A percentile compares a stretch with the other conserved stretches of the same genome.
Evolutionary conservation across 2,888 invertebrate genomes (phyloP).

Genomic region (Heliconius charithonia): DNA sequence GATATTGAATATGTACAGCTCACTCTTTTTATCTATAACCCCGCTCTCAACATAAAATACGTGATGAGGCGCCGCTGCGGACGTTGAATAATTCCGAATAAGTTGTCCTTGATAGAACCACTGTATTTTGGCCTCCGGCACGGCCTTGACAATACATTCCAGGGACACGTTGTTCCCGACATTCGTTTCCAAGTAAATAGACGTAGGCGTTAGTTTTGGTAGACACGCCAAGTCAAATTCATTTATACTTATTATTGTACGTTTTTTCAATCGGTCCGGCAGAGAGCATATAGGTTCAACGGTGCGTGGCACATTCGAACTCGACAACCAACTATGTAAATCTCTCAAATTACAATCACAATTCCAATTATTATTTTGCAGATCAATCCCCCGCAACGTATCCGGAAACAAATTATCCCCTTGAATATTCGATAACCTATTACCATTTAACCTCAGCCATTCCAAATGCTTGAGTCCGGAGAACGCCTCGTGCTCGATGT

Average conservation of each 20-base stretch:
- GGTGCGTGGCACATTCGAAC: conserved; percentile 89
- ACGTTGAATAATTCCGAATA: conserved; percentile 88
- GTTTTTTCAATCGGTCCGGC: conserved; percentile 87
- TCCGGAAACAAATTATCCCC: conserved; percentile 89
- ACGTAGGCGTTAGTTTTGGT: conserved; percentile 90
- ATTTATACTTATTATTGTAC: conserved; percentile 87
- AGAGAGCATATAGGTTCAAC: conserved; percentile 90
- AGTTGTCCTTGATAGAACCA: conserved; percentile 94
- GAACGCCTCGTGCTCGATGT: conserved; percentile 91
- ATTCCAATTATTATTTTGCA: conserved; percentile 94
- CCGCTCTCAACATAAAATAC: conserved; percentile 89
- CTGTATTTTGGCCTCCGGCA: conserved; percentile 91
- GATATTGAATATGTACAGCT: conserved; percentile 90
- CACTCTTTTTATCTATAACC: conserved; percentile 89
- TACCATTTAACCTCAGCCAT: conserved; percentile 93
- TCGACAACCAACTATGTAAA: conserved; percentile 90
- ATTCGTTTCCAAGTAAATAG: conserved; percentile 89
- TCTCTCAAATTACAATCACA: conserved; percentile 93
- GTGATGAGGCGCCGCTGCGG: conserved; percentile 86
- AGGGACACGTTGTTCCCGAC: conserved; percentile 92
- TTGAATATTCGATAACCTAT: conserved; percentile 89
- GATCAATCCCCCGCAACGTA: conserved; percentile 89
- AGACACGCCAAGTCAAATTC: conserved; percentile 90
- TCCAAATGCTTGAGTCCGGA: conserved; percentile 91
- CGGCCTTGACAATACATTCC: conserved; percentile 90